A percentile compares a stretch with the other conserved stretches of the same genome.
Conservation (phyloP, 2,797 vertebrate species). For the Falco cherrug region DNA sequence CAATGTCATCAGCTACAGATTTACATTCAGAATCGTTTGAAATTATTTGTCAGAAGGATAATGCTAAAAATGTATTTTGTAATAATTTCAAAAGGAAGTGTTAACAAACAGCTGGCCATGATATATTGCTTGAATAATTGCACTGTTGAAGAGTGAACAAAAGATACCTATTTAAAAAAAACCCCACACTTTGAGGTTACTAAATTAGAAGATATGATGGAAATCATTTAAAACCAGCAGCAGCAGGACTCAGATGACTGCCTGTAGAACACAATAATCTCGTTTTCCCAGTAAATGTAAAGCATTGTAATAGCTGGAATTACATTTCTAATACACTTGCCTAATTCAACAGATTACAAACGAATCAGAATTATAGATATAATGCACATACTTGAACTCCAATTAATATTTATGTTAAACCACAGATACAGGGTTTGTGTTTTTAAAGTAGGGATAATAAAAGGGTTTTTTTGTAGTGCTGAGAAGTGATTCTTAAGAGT, state of each 20-base stretch:
- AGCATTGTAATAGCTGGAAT: constrained; percentile 24
- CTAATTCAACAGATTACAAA: constrained; percentile 58
- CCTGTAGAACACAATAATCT: constrained; percentile 42
- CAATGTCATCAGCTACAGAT: background rate
- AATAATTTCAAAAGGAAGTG: background rate
- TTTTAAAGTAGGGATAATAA: constrained; percentile 33
- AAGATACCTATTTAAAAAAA: background rate
- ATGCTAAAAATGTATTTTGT: background rate
- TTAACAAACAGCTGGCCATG: background rate
- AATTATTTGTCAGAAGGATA: background rate
- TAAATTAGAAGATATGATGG: constrained; percentile 19
- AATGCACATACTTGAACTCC: background rate
- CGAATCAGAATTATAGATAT: background rate
- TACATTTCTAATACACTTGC: constrained; percentile 27
- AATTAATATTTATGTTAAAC: background rate
- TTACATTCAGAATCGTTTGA: background rate
- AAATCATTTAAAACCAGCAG: background rate
- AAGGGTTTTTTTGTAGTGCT: background rate
- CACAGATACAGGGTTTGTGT: background rate
- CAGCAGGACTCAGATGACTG: constrained; percentile 3
- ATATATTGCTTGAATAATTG: constrained; percentile 6
- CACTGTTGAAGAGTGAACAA: constrained; percentile 13
- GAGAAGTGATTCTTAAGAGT: background rate
- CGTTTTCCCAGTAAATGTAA: constrained; percentile 25
- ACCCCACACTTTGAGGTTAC: background rate